Conservation (phyloP, 1,140 invertebrate genomes). For the Drosophila teissieri region DNA sequence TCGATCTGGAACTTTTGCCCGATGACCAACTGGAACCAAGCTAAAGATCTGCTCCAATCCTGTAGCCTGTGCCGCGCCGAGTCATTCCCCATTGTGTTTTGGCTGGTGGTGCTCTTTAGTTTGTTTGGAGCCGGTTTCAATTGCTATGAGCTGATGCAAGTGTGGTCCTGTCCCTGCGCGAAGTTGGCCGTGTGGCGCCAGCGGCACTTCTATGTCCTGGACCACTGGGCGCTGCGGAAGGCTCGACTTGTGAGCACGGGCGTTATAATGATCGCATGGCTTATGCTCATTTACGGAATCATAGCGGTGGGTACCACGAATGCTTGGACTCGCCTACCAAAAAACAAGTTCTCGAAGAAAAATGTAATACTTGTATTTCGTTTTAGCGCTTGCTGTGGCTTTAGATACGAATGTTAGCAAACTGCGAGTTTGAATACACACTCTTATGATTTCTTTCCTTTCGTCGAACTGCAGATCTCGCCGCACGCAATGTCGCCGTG, state of each 20-base stretch:
- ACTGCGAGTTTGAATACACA: too few relatives aligned
- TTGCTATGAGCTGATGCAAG: background rate
- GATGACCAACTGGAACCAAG: background rate
- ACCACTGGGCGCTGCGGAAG: background rate
- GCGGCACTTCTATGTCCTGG: constrained; percentile 26
- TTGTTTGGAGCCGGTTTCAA: background rate
- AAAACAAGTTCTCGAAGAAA: too few relatives aligned
- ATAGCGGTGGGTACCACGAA: constrained; percentile 1
- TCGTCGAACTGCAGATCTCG: background rate
- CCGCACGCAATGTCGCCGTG: constrained; percentile 24
- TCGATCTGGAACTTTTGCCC: constrained; percentile 40
- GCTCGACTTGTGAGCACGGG: constrained; percentile 10
- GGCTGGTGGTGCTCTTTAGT: constrained; percentile 16
- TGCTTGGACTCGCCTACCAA: background rate
- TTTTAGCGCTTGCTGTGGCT: background rate
- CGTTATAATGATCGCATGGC: constrained; percentile 10
- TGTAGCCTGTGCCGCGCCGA: constrained; percentile 25
- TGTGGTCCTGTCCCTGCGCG: background rate
- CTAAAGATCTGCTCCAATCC: background rate
- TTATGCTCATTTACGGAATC: constrained; percentile 36
- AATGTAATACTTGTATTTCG: too few relatives aligned
- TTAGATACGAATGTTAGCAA: too few relatives aligned
- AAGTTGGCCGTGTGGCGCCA: constrained; percentile 38
- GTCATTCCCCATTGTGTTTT: constrained; percentile 42
- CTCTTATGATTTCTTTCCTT: too few relatives aligned